phyloP scores from a whole-genome alignment of 2,797 vertebrate genomes.

The Taeniopygia guttata region DNA sequence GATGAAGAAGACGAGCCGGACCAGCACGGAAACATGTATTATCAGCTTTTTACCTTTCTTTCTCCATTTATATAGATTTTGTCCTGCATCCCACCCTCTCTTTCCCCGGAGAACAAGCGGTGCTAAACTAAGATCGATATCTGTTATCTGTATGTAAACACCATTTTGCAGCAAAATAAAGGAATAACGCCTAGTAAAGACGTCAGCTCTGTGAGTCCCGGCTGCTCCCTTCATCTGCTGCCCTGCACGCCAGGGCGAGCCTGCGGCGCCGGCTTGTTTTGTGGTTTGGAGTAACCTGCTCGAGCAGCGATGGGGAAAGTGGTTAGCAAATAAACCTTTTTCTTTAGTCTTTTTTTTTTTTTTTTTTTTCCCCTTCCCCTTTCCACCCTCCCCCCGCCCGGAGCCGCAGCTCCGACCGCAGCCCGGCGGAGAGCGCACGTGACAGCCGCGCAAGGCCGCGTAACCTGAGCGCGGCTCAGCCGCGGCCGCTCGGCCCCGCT shows the following conservation, averaged over 20 bases:
- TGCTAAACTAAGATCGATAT: conserved; percentile 26
- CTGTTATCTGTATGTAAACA: conserved; percentile 54
- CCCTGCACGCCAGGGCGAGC: background rate
- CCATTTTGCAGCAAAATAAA: conserved; percentile 53
- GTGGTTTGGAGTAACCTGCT: conserved; percentile 52
- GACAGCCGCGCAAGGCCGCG: background rate
- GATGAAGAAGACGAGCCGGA: background rate
- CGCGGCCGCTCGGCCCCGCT: background rate
- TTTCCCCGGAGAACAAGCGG: conserved; percentile 13
- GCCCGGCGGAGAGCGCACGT: background rate
- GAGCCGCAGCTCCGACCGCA: background rate
- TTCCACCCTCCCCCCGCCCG: background rate
- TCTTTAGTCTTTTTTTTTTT: background rate
- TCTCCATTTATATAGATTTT: conserved; percentile 26
- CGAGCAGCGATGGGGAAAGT: background rate
- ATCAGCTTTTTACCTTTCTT: conserved; percentile 24
- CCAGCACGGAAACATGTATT: background rate
- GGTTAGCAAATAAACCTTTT: conserved; percentile 38
- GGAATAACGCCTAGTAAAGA: conserved; percentile 39
- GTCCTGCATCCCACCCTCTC: background rate
- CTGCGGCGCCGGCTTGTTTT: conserved; percentile 19
- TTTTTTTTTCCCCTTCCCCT: accelerated
- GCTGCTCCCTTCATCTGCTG: conserved; percentile 21
- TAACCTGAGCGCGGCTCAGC: background rate
- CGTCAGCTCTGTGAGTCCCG: conserved; percentile 22